Conservation (phyloP, 2,113 vertebrate species). For the Tympanuchus pallidicinctus region DNA sequence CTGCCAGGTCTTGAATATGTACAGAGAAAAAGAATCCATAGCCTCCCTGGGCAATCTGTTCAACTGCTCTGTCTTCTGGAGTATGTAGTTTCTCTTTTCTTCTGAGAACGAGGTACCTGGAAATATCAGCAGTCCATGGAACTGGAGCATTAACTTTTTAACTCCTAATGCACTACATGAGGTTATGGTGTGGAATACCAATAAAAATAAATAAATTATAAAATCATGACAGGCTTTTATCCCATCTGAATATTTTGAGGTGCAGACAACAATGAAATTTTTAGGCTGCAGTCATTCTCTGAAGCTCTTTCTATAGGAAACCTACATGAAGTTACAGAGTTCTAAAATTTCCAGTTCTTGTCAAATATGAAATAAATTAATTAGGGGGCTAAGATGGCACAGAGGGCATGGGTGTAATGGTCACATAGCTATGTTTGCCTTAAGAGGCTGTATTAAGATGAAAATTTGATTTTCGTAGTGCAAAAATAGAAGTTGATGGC, state of each 20-base stretch:
- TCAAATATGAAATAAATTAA: neutral
- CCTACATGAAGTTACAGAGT: neutral
- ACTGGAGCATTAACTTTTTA: too few relatives aligned
- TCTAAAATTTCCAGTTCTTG: neutral
- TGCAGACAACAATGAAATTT: neutral
- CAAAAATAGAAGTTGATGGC: neutral
- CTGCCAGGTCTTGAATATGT: too few relatives aligned
- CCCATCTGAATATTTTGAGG: neutral
- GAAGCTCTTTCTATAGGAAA: neutral
- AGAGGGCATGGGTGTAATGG: too few relatives aligned
- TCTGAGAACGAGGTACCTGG: too few relatives aligned
- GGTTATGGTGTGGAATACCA: too few relatives aligned
- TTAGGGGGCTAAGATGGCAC: neutral
- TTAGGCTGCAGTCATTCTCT: neutral
- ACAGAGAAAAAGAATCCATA: too few relatives aligned
- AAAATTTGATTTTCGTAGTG: neutral
- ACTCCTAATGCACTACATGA: too few relatives aligned
- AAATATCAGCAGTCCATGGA: too few relatives aligned
- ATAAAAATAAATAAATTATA: too few relatives aligned
- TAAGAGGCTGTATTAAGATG: neutral
- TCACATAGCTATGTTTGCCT: neutral
- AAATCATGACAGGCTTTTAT: neutral
- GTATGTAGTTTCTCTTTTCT: too few relatives aligned
- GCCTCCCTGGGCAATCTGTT: too few relatives aligned
- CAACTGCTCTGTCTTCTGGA: too few relatives aligned